phyloP scores from a whole-genome alignment of 2,797 vertebrate species.

The Tiaroga cobitis region DNA sequence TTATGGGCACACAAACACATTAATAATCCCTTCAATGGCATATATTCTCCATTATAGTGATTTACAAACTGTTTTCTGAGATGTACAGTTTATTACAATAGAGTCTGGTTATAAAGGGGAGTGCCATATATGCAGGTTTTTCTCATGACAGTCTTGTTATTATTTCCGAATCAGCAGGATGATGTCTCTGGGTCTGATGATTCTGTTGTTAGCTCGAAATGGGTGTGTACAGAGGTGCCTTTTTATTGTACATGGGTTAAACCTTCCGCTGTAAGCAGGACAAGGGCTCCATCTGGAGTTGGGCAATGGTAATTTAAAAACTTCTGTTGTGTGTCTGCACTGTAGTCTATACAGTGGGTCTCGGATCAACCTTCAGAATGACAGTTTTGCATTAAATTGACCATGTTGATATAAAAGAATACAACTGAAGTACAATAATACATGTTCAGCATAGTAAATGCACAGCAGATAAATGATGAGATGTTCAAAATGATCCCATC shows the following conservation, averaged over 20 bases:
- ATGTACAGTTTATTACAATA: neutral
- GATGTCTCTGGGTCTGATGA: neutral
- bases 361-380: neutral
- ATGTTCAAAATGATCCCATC: neutral
- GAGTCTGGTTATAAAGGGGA: neutral
- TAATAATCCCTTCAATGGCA: neutral
- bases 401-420: conserved; percentile 7
- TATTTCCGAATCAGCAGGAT: conserved; percentile 7
- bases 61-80: conserved; percentile 1
- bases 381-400: neutral
- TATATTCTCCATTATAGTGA: neutral
- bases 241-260: neutral
- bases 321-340: neutral
- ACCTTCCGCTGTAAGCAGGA: neutral
- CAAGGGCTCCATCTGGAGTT: conserved; percentile 21
- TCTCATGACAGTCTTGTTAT: neutral
- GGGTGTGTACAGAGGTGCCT: neutral
- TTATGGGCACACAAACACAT: neutral
- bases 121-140: neutral
- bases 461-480: conserved; percentile 31
- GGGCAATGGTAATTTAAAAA: neutral
- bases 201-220: conserved; percentile 14
- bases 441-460: conserved; percentile 7
- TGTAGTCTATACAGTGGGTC: neutral
- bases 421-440: conserved; percentile 7